A percentile compares a stretch with the other conserved stretches of the same genome.
Evolutionary conservation across 2,888 invertebrate species (phyloP).

Genomic region (Apamea monoglypha): DNA sequence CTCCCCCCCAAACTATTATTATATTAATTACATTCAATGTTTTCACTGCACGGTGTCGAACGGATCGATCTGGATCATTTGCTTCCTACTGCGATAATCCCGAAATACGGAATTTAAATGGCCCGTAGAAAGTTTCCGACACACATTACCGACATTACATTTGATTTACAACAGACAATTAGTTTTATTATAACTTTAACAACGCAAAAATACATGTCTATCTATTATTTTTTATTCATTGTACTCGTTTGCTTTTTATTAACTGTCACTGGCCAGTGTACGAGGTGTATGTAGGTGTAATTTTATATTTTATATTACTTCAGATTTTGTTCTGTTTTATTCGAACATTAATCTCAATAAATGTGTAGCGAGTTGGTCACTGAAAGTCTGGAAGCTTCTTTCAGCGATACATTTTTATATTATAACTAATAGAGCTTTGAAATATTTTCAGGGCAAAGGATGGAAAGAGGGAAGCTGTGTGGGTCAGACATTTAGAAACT

Average conservation of each 20-base stretch:
- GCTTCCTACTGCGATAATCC: slow-evolving; percentile 81
- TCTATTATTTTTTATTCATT: slow-evolving; percentile 13
- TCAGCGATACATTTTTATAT: background rate
- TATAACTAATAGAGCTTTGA: no score
- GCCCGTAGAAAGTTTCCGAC: slow-evolving; percentile 53
- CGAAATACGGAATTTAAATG: slow-evolving; percentile 63
- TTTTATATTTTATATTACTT: background rate
- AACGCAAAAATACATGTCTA: slow-evolving; percentile 20
- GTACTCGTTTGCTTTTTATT: slow-evolving; percentile 2
- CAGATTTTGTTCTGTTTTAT: slow-evolving; percentile 6
- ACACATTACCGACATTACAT: background rate
- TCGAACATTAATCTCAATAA: background rate
- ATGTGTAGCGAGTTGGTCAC: background rate
- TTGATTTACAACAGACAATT: slow-evolving; percentile 41
- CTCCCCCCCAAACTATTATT: slow-evolving; percentile 87
- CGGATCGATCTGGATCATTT: slow-evolving; percentile 83
- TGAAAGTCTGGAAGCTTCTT: background rate
- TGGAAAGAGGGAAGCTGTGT: background rate
- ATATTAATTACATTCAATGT: slow-evolving; percentile 87
- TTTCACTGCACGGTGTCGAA: slow-evolving; percentile 79
- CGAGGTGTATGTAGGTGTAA: background rate
- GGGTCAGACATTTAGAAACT: background rate
- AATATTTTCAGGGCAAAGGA: background rate
- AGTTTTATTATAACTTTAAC: slow-evolving; percentile 22
- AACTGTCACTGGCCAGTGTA: background rate